Base-by-base conservation (phyloP, 2,888 invertebrate species). In the Choreutis nemorana region DNA sequence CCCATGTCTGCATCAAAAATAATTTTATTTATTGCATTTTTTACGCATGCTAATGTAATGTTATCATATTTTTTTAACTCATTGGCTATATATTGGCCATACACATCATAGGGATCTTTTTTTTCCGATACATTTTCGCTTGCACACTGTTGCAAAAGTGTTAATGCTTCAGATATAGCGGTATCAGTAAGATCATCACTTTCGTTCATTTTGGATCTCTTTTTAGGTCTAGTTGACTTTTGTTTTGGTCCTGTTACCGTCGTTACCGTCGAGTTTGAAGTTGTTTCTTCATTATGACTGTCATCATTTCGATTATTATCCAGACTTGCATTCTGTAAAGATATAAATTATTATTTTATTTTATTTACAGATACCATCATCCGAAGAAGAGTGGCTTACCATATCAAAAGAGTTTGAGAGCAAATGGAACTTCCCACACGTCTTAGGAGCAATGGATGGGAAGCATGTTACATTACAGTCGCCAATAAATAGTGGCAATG, bases 371-470 rank as follows among this genome's bases (percentile, higher is more conserved):
- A 21, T 38, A 25, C 33, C 35, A 30, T 28, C 25, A 31, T 41
- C 32, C 25, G 28, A 42, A 38, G 33, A 49, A 39, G 44, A 51
- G 31, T 56, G 53, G 51, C 35, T 36, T 10, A 28, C 33, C 33
- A 25, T 50, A 11, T 37, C 48, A 23, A 11, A 44, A 11, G 16
- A 35, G 26, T 54, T 49, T 33, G 34, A 45, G 15, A 30, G 44
- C 23, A 35, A 37, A 24, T 57, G 54, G 55, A 41, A 52, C 28
- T 55, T 56, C 37, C 56, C 56, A 12, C 41, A 50, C 30, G 47
- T 44, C 28, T 22, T 48, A 16, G 54, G 47, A 14, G 46, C 55
- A 3, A 41, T 56, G 16, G 55, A 57, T 31, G 59, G 56, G 6
- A 59, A 62, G 36, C 56, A 43, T 23, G 27, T 42, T 8, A 14